A percentile compares a stretch with the other conserved stretches of the same genome.
phyloP scores from a whole-genome alignment of 2,113 vertebrate genomes.

The Melanerpes aurifrons region DNA sequence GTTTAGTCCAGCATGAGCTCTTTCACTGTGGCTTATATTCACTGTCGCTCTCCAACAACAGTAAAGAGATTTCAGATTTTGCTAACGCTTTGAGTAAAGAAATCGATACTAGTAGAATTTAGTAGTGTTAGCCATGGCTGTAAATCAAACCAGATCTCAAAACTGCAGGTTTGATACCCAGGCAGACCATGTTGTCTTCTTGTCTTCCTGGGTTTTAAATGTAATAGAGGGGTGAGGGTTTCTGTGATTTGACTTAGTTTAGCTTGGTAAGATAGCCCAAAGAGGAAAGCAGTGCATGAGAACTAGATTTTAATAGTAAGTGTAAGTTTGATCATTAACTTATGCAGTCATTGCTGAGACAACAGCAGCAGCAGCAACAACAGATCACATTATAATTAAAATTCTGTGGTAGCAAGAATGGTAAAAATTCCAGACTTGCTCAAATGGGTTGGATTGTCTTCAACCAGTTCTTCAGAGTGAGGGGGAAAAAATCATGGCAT shows the following conservation, averaged over 20 bases:
- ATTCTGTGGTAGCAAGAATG: not conserved
- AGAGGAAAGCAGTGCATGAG: not conserved
- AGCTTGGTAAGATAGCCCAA: not conserved
- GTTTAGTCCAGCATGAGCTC: not conserved
- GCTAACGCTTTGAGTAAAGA: not conserved
- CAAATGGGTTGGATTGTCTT: constrained; percentile 46
- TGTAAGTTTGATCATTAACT: not conserved
- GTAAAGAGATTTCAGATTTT: not conserved
- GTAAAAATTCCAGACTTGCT: not conserved
- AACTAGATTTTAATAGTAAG: not conserved
- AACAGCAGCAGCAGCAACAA: not conserved
- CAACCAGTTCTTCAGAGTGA: not conserved
- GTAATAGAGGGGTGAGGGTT: not conserved
- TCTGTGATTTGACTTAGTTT: not conserved
- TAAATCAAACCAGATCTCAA: not conserved
- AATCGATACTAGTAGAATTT: not conserved
- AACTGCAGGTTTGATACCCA: not conserved
- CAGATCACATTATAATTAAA: not conserved
- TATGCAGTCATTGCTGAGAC: not conserved
- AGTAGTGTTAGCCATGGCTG: not conserved
- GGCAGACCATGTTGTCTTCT: not conserved
- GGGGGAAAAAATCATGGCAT: not conserved
- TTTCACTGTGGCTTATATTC: not conserved
- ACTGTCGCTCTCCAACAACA: not conserved
- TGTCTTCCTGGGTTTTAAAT: not conserved